Conservation (phyloP, 2,113 vertebrate genomes). For the Tragelaphus buxtoni region DNA sequence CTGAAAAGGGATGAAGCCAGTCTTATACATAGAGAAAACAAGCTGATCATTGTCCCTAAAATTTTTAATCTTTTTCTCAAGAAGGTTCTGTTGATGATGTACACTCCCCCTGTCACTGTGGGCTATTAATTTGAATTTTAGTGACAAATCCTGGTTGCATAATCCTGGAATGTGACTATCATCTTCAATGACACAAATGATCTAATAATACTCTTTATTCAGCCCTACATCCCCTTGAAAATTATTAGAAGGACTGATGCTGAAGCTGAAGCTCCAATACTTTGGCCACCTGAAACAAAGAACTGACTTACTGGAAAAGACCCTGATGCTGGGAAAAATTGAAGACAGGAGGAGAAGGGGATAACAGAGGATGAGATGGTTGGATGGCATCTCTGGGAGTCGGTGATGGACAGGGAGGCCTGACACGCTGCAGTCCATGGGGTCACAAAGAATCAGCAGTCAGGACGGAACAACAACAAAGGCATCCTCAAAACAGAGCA, state of each 20-base stretch:
- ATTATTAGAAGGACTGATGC: neutral
- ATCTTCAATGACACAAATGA: neutral
- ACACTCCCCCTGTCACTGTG: neutral
- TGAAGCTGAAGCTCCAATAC: neutral
- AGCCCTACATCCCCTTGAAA: neutral
- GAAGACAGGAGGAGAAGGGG: neutral
- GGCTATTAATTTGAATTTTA: neutral
- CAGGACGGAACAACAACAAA: accelerated
- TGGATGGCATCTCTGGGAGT: neutral
- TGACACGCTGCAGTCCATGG: accelerated
- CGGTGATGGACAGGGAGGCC: neutral
- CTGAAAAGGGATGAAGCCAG: neutral
- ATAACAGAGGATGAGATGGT: neutral
- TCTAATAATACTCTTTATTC: neutral
- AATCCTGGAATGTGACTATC: neutral
- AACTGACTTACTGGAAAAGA: neutral
- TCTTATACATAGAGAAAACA: neutral
- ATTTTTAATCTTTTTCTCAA: neutral
- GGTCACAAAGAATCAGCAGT: neutral
- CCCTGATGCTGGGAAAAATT: neutral
- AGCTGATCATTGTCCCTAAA: neutral
- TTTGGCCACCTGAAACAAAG: neutral
- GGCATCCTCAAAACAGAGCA: neutral
- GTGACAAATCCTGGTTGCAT: neutral
- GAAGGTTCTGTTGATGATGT: neutral